A percentile compares a stretch with the other conserved stretches of the same genome.
phyloP scores from a whole-genome alignment of 35 echinoderm and acorn worm genomes.

The Stichopus chloronotus region DNA sequence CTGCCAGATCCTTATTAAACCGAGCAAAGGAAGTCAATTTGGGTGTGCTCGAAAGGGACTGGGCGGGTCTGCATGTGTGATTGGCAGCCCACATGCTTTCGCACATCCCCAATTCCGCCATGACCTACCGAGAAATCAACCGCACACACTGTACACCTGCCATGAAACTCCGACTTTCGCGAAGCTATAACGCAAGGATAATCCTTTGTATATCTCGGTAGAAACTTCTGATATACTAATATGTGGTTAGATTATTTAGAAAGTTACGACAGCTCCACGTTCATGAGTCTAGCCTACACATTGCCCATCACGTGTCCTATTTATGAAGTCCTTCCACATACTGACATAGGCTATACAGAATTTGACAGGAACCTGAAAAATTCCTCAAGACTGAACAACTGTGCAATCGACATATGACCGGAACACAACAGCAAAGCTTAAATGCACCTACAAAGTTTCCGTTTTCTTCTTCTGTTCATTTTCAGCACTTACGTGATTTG shows the following conservation, averaged over 20 bases:
- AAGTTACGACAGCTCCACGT: conserved; percentile 11
- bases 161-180: not conserved
- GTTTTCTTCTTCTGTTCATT: no score
- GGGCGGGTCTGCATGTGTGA: not conserved
- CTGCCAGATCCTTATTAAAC: conserved; percentile 18
- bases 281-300: conserved; percentile 11
- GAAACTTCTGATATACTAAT: no score
- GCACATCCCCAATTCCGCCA: not conserved
- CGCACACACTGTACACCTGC: no score
- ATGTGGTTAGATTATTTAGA: no score
- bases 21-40: conserved; percentile 33
- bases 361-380: conserved; percentile 6
- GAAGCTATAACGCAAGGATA: no score
- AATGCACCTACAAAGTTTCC: no score
- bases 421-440: conserved; percentile 35
- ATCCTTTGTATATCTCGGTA: no score
- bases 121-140: not conserved
- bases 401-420: conserved; percentile 15
- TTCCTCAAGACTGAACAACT: conserved; percentile 10
- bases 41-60: conserved; percentile 23
- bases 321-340: not conserved
- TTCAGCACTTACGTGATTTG: no score
- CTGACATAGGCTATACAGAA: no score
- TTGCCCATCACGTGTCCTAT: conserved; percentile 34
- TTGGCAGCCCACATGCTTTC: conserved; percentile 17